A percentile compares a stretch with the other conserved stretches of the same genome.
Conservation (phyloP, 2,113 vertebrate genomes). For the Lasiurus borealis region DNA sequence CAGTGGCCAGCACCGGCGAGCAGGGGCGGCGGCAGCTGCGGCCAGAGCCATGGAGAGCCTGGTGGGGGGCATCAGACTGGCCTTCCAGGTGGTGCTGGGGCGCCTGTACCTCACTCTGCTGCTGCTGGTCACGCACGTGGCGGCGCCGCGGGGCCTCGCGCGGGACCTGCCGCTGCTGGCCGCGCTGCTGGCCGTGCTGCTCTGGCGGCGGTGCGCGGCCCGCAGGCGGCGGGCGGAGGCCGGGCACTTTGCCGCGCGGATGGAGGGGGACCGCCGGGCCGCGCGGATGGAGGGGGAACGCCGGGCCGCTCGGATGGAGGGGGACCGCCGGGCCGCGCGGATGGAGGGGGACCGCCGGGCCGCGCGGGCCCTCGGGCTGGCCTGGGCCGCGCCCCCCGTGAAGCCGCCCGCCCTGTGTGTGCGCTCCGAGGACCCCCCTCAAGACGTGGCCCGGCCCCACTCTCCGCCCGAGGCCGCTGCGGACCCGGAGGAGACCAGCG, state of each 20-base stretch:
- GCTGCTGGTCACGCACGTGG: neutral
- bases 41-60: neutral
- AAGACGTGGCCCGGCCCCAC: neutral
- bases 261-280: neutral
- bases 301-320: too few species aligned
- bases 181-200: neutral
- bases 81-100: neutral
- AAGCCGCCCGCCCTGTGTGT: neutral
- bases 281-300: too few species aligned
- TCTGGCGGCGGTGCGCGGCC: neutral
- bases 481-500: too few species aligned
- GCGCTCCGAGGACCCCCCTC: neutral
- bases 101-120: neutral
- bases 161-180: neutral
- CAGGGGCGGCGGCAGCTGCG: neutral
- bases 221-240: neutral
- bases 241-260: neutral
- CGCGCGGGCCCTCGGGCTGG: neutral
- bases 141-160: neutral
- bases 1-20: neutral
- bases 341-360: neutral
- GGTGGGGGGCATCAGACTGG: neutral
- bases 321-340: too few species aligned
- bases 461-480: neutral
- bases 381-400: neutral